Conservation (phyloP, 1,140 invertebrate species). For the Brachionus calyciflorus region DNA sequence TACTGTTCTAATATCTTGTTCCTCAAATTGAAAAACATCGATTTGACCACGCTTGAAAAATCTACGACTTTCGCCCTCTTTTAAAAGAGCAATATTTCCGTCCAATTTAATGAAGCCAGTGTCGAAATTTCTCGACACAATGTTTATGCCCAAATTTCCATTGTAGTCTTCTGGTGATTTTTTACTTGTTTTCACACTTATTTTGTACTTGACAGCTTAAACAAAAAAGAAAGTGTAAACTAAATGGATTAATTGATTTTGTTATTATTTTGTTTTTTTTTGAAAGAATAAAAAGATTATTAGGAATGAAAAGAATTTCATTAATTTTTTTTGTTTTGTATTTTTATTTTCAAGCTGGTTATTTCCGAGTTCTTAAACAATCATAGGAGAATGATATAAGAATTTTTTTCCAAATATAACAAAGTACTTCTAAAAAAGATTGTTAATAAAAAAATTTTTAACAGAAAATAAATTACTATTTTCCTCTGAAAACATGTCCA, state of each 20-base stretch:
- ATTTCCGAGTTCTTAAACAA: too few species aligned
- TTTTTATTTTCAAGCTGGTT: too few species aligned
- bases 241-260: not conserved
- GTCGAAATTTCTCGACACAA: conserved; percentile 36
- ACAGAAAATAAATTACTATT: too few species aligned
- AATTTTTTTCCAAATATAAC: too few species aligned
- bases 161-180: conserved; percentile 18
- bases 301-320: too few species aligned
- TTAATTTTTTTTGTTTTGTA: too few species aligned
- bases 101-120: conserved; percentile 42
- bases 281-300: too few species aligned
- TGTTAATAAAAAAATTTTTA: too few species aligned
- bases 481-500: too few species aligned
- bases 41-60: conserved; percentile 22
- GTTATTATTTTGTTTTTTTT: too few species aligned
- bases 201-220: conserved; percentile 42
- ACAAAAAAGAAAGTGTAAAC: not conserved
- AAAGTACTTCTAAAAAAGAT: too few species aligned
- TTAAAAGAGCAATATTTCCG: not conserved
- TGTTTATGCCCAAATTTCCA: conserved; percentile 44
- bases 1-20: conserved; percentile 47
- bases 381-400: too few species aligned
- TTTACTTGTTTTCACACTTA: conserved; percentile 33
- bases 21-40: conserved; percentile 40
- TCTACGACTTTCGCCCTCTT: not conserved